These are phyloP conservation scores for Penaeus japonicus DNA, from an alignment of 1,140 invertebrate species.

Conservation along the genomic window DNA sequence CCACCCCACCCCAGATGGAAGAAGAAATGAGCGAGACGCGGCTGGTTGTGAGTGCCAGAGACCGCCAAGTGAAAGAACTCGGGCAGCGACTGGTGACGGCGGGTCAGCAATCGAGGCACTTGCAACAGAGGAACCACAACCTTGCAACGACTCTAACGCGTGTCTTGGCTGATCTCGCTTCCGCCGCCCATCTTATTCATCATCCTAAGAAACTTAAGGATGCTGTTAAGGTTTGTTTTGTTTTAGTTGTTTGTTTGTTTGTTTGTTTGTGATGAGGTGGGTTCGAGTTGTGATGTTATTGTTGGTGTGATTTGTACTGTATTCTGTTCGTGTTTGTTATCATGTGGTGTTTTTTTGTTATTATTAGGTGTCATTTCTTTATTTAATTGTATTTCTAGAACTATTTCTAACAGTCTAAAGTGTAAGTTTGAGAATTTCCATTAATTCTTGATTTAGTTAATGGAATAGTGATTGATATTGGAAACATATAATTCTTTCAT, in stretches of 20 bases:
- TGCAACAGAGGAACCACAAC: slow-evolving; percentile 47
- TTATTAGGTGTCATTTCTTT: no score
- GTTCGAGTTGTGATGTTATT: no score
- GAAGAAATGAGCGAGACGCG: slow-evolving; percentile 49
- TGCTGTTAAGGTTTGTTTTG: slow-evolving; percentile 28
- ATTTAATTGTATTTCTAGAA: no score
- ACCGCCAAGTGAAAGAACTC: slow-evolving; percentile 51
- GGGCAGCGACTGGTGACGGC: slow-evolving; percentile 45
- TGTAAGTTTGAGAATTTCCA: no score
- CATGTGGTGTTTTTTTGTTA: no score
- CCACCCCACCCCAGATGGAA: slow-evolving; percentile 24
- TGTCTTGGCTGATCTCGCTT: slow-evolving; percentile 47
- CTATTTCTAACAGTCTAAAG: no score
- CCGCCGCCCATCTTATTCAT: slow-evolving; percentile 39
- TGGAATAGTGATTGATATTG: no score
- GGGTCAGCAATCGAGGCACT: slow-evolving; percentile 16
- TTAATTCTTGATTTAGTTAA: no score
- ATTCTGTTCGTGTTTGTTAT: no score
- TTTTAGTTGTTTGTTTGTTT: not conserved
- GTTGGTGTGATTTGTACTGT: no score
- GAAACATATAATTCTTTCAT: no score
- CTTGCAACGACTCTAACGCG: slow-evolving; percentile 41
- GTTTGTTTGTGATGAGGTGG: no score
- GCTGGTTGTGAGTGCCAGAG: slow-evolving; percentile 47
- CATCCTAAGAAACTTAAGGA: slow-evolving; percentile 51